These are phyloP conservation scores for Otocyon megalotis DNA, from an alignment of 2,113 vertebrate species.

Conservation along the genomic window DNA sequence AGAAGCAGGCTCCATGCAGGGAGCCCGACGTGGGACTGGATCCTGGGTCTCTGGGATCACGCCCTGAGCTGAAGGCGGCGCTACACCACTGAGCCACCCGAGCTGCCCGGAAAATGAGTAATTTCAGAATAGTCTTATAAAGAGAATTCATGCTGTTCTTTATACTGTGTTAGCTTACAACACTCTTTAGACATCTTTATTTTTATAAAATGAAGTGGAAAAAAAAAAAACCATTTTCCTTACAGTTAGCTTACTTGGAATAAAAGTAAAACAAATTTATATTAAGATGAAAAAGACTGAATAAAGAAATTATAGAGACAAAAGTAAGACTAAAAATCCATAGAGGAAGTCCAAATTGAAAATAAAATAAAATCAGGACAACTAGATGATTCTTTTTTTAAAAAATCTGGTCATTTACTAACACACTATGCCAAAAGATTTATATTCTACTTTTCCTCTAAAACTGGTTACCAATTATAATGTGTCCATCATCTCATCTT, in stretches of 20 bases:
- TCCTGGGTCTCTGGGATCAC: no score
- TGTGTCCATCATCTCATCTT: neutral
- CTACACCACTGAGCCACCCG: no score
- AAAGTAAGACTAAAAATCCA: conserved; percentile 1
- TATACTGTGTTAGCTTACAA: neutral
- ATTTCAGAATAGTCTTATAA: neutral
- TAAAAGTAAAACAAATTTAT: conserved; percentile 29
- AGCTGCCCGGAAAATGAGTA: neutral
- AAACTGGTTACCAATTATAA: neutral
- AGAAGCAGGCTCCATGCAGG: no score
- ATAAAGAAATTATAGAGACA: conserved; percentile 26
- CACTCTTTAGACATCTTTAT: neutral
- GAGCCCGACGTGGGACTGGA: no score
- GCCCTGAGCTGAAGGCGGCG: no score
- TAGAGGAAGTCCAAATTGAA: conserved; percentile 37
- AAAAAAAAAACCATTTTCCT: conserved; percentile 44
- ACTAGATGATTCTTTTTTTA: neutral
- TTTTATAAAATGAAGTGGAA: conserved; percentile 43
- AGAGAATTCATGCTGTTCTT: neutral
- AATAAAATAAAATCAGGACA: conserved; percentile 17
- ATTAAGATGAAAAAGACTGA: conserved; percentile 26
- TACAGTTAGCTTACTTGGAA: neutral
- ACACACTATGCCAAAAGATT: neutral
- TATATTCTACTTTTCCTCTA: conserved; percentile 1
- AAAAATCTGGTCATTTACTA: neutral